Percentiles rank a stretch among this genome's conserved stretches.
Conservation (phyloP, 2,797 vertebrate genomes). For the Hypotaenidia okinawae region DNA sequence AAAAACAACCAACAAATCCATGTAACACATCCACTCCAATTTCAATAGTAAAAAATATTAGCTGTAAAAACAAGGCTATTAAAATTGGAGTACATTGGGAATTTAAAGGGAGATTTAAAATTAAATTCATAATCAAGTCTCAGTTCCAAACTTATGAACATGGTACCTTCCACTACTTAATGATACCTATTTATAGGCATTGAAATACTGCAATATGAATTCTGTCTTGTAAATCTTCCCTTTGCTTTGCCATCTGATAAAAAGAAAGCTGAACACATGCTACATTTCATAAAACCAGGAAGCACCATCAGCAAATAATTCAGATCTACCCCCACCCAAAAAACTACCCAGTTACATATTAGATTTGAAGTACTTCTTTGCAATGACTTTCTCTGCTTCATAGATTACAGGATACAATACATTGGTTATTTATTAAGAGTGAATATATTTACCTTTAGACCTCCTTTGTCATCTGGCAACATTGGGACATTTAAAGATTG, state of each 20-base stretch:
- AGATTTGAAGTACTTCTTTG: not conserved
- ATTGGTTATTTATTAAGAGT: not conserved
- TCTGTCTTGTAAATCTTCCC: not conserved
- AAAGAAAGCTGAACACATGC: not conserved
- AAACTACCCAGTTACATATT: not conserved
- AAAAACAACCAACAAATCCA: not conserved
- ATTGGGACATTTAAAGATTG: constrained; percentile 83
- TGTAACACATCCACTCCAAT: not conserved
- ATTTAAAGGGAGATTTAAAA: not conserved
- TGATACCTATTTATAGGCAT: not conserved
- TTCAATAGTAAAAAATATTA: not conserved
- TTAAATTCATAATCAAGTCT: not conserved
- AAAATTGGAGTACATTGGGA: not conserved
- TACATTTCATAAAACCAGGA: not conserved
- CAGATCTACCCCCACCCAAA: fast-evolving
- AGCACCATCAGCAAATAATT: not conserved
- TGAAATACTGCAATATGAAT: not conserved
- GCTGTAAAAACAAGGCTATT: not conserved
- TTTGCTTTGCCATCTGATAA: not conserved
- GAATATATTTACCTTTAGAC: constrained; percentile 86
- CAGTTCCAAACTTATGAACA: not conserved
- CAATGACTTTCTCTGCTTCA: not conserved
- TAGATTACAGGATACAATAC: not conserved
- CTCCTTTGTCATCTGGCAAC: constrained; percentile 91
- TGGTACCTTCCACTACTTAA: not conserved